Base-by-base conservation (phyloP, 2,888 invertebrate genomes). In the Watsonalla binaria region DNA sequence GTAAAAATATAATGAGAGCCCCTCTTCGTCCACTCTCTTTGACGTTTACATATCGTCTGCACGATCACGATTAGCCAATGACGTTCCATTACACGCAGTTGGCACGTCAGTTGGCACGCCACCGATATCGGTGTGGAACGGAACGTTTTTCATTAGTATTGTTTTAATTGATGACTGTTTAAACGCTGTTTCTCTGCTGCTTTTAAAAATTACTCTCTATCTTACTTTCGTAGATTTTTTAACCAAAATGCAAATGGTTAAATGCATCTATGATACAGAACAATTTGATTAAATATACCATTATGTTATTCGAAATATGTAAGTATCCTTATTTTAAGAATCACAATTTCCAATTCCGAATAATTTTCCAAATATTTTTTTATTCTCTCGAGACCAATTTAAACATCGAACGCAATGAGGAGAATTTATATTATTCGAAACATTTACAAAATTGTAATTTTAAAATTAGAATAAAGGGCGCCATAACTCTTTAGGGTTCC, bases 381-480 rank as follows among this genome's bases (percentile, higher is more conserved):
- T 63, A 59, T 63, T 60, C 86, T 68, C 86, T 47, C 58, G 86
- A 76, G 87, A 83, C 74, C 78, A 76, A 83, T 86, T 82, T 74
- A 68, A 61, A 65, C 61, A 65, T 63, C 11, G 66, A 72, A 63
- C 24, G 24, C 24, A 24, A 24, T 24, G 24, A 24, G 24, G 63
- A 67, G 71, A 70, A 66, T 84, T 80, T 79, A 80, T 87, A 85
- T 82, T 79, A 89, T 88, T 84, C 82, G 73, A 79, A 81, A 76
- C 81, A 77, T 85, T 84, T 79, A 85, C 87, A 78, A 82, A 86
- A 86, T 84, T 84, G 84, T 89, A 90, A 89, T 87, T 89, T 88
- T 86, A 89, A 90, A 90, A 88, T 88, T 90, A 90, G 88, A 89
- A 90, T 89, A 89, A 86, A 87, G 86, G 81, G 76, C 75, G 81